phyloP scores from a whole-genome alignment of 2,797 vertebrate genomes.

The Scolopax bukidnonensis region DNA sequence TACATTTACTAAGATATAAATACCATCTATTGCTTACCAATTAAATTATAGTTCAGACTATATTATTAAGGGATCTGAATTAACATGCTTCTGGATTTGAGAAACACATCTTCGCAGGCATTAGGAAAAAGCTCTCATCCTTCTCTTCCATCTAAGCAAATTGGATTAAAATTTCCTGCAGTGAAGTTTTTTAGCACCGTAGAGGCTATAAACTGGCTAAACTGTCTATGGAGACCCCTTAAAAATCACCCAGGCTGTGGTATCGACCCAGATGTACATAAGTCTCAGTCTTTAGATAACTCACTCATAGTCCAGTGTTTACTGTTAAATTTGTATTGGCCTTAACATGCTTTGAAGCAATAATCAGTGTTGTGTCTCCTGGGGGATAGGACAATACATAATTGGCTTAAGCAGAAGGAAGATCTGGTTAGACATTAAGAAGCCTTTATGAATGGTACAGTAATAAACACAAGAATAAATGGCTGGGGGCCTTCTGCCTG shows the following conservation, averaged over 20 bases:
- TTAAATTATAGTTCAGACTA: not conserved
- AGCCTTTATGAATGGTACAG: slow-evolving; percentile 25
- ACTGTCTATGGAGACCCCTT: not conserved
- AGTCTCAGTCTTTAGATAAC: not conserved
- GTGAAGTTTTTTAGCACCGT: not conserved
- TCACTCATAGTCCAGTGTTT: not conserved
- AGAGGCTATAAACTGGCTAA: not conserved
- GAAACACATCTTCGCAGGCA: not conserved
- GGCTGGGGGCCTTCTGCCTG: not conserved
- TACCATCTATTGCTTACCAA: not conserved
- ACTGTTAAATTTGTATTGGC: not conserved
- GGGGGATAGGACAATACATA: not conserved
- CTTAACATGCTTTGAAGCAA: slow-evolving; percentile 31
- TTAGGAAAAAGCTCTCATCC: not conserved
- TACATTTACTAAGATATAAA: slow-evolving; percentile 22
- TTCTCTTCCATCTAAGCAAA: slow-evolving; percentile 15
- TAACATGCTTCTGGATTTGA: not conserved
- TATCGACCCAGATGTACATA: not conserved
- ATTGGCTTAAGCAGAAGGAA: slow-evolving; percentile 56
- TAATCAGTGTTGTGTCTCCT: slow-evolving; percentile 1
- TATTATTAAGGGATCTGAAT: slow-evolving; percentile 13
- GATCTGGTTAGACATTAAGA: slow-evolving; percentile 19
- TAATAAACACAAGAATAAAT: slow-evolving; percentile 37
- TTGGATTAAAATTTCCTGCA: not conserved
- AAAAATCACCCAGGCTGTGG: not conserved